These are phyloP conservation scores for Subacronicta megacephala DNA, from an alignment of 2,888 invertebrate species.

Conservation along the genomic window DNA sequence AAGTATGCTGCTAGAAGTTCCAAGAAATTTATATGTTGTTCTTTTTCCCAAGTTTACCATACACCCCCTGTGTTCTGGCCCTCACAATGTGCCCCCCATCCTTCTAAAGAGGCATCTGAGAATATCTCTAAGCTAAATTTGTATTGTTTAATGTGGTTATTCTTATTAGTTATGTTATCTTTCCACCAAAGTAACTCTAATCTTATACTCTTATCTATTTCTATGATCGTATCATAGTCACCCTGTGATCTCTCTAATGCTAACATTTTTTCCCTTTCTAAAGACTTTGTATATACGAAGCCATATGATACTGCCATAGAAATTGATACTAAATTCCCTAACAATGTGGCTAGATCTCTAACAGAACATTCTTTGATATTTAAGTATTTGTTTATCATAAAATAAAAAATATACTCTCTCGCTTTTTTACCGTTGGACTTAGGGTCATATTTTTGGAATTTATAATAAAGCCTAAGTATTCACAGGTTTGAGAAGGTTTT, in stretches of 20 bases:
- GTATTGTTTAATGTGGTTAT: too few species aligned
- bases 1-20: neutral
- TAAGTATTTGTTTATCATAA: too few species aligned
- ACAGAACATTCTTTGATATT: neutral
- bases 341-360: neutral
- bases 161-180: too few species aligned
- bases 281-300: neutral
- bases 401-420: neutral
- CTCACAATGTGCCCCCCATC: conserved; percentile 5
- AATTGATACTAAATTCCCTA: too few species aligned
- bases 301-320: neutral
- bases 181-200: too few species aligned
- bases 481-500: neutral
- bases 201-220: too few species aligned
- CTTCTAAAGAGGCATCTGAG: neutral
- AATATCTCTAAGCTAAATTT: too few species aligned
- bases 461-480: neutral
- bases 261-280: neutral
- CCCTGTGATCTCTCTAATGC: neutral
- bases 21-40: neutral
- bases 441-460: neutral
- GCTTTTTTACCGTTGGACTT: neutral
- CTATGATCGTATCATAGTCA: neutral
- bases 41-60: conserved; percentile 1
- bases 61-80: conserved; percentile 6